Percentiles rank a stretch among this genome's conserved stretches.
These are phyloP conservation scores for Xestia sexstrigata DNA, from an alignment of 2,888 invertebrate species.

Conservation along the genomic window DNA sequence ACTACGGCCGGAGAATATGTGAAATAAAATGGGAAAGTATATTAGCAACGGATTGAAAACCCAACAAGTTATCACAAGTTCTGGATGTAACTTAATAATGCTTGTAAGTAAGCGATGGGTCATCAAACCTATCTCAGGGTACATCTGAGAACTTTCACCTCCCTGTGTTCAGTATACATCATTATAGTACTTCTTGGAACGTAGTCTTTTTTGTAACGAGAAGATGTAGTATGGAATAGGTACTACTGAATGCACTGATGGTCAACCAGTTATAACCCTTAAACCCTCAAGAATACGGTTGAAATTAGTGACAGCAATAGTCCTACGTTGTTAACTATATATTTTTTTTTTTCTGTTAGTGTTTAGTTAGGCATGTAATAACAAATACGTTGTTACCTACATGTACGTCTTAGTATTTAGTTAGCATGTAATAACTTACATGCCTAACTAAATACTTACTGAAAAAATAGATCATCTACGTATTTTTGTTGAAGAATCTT, in stretches of 20 bases:
- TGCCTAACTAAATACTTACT: not conserved
- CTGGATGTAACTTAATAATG: slow-evolving; percentile 64
- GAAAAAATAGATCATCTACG: not conserved
- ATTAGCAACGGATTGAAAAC: slow-evolving; percentile 42
- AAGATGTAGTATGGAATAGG: slow-evolving; percentile 12
- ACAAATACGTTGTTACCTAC: not conserved
- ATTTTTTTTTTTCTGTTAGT: no score
- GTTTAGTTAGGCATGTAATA: no score
- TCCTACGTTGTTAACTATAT: no score
- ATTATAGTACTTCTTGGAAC: slow-evolving; percentile 53
- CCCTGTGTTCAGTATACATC: slow-evolving; percentile 47
- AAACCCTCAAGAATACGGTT: not conserved
- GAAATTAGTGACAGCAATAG: not conserved
- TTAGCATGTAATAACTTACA: no score
- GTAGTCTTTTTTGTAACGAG: slow-evolving; percentile 20
- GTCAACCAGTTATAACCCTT: not conserved
- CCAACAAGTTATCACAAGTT: slow-evolving; percentile 49
- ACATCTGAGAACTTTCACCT: slow-evolving; percentile 52
- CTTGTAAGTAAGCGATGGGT: slow-evolving; percentile 58
- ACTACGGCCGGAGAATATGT: not conserved
- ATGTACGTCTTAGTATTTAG: not conserved
- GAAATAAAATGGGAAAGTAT: slow-evolving; percentile 37
- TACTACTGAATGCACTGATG: not conserved
- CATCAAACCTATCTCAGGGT: slow-evolving; percentile 52
- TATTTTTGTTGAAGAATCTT: not conserved